Base-by-base conservation (phyloP, 2,888 invertebrate species). In the Leptopilina myrica region DNA sequence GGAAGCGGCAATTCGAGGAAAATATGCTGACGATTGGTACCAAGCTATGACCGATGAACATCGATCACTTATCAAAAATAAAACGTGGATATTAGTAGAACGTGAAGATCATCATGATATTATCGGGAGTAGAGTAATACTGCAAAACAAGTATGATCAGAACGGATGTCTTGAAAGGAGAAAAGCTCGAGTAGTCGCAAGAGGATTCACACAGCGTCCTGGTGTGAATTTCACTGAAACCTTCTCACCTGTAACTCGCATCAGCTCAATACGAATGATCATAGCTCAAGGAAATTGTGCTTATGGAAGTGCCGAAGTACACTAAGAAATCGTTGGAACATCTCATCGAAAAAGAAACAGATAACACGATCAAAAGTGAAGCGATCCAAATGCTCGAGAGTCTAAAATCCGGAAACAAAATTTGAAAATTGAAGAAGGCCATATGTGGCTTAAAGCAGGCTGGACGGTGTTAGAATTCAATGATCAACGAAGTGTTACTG, bases 71-170 rank as follows among this genome's bases (percentile, higher is more conserved):
- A 20, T 85, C 6, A 82, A 83, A 65, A 85, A 86, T 53, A 77
- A 85, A n/a, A 86, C 84, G 5, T 87, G 85, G 86, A 69, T 40
- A 12, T 26, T 87, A 5, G 84, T 84, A 5, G 79, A 81, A 12
- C 76, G 66, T 15, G 65, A 79, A 7, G 43, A 43, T 43, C 43
- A 43, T 43, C 12, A 66, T 33, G 64, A 79, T 9, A 75, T 78
- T 6, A 78, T 84, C n/a, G 84, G 80, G 9, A 64, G 83, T 49
- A 59, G 79, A 62, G 77, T 80, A 5, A 79, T 86, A 5, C 78
- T 84, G 7, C 67, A 79, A 20, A 84, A 84, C 59, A 85, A 85
- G 78, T 81, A 77, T 53, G 59, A 79, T 9, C 15, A 79, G 2
- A 79, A 85, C 43, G 84, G 83, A 56, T 69, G 76, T 5, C 76